Conservation (phyloP, 30 jellyfish, hydroid and myxozoan genomes). For the Hydractinia symbiolongicarpus region DNA sequence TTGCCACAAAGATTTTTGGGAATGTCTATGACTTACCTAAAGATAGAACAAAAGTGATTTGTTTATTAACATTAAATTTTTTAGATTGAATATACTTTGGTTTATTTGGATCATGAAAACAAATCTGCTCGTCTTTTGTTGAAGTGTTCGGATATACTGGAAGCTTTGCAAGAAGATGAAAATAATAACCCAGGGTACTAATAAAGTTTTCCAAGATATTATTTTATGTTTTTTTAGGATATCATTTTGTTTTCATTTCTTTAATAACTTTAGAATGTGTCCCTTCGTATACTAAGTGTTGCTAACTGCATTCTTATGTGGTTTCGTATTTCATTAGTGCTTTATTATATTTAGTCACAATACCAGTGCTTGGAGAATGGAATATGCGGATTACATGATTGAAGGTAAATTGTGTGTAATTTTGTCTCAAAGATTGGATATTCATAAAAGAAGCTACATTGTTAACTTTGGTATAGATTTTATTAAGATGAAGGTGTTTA, state of each 20-base stretch:
- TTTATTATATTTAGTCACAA: neutral
- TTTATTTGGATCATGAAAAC: conserved; percentile 71
- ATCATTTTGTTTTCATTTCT: too few relatives aligned
- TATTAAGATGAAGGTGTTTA: too few relatives aligned
- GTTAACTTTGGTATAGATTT: too few relatives aligned
- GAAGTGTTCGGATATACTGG: conserved; percentile 57
- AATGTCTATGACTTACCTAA: too few relatives aligned
- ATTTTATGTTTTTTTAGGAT: too few relatives aligned
- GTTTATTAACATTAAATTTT: neutral
- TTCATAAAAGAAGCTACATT: neutral
- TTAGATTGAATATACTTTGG: conserved; percentile 88
- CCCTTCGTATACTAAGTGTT: too few relatives aligned
- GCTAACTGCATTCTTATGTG: too few relatives aligned
- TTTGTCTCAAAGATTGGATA: neutral
- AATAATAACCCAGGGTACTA: conserved; percentile 70
- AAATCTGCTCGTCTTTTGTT: conserved; percentile 69
- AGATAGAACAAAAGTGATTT: too few relatives aligned
- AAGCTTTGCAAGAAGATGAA: conserved; percentile 72
- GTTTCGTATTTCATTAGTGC: too few relatives aligned
- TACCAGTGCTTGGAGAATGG: conserved; percentile 86
- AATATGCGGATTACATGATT: conserved; percentile 95
- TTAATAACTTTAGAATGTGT: too few relatives aligned
- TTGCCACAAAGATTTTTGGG: too few relatives aligned
- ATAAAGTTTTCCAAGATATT: too few relatives aligned
- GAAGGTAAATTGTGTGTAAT: conserved; percentile 51